Conservation (phyloP, 2,797 vertebrate species). For the Chelmon rostratus region DNA sequence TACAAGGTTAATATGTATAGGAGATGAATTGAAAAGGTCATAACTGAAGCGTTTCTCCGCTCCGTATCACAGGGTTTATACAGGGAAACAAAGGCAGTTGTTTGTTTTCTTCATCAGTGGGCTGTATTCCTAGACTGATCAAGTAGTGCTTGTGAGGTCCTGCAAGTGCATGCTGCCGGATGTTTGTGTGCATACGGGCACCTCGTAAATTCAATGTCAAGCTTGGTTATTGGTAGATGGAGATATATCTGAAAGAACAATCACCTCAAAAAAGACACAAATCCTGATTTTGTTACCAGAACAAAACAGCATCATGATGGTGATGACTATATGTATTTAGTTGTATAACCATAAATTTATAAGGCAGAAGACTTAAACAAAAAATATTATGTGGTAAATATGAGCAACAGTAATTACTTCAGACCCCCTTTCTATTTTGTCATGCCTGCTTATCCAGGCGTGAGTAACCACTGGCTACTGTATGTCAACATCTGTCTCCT, state of each 20-base stretch:
- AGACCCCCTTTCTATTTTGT: not conserved
- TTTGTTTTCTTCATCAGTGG: conserved; percentile 41
- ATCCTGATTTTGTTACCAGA: conserved; percentile 17
- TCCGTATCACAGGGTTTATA: conserved; percentile 44
- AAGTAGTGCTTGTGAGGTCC: conserved; percentile 2
- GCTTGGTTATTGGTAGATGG: conserved; percentile 20
- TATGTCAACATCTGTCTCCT: conserved; percentile 51
- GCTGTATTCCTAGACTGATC: conserved; percentile 30
- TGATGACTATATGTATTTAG: not conserved
- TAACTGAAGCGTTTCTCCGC: conserved; percentile 45
- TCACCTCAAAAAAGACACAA: not conserved
- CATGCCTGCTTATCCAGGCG: not conserved
- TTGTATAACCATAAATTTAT: not conserved
- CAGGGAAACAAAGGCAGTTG: conserved; percentile 59
- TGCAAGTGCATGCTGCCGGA: not conserved
- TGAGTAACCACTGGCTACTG: conserved; percentile 14
- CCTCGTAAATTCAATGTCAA: conserved; percentile 14
- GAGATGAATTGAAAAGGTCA: conserved; percentile 79
- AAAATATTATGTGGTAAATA: not conserved
- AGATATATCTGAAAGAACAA: conserved; percentile 9
- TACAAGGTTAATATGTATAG: conserved; percentile 81
- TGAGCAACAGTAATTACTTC: not conserved
- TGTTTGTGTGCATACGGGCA: conserved; percentile 12
- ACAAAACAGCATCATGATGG: not conserved
- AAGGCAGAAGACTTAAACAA: conserved; percentile 1